Conservation (phyloP, 2,888 invertebrate genomes). For the Congeria kusceri region DNA sequence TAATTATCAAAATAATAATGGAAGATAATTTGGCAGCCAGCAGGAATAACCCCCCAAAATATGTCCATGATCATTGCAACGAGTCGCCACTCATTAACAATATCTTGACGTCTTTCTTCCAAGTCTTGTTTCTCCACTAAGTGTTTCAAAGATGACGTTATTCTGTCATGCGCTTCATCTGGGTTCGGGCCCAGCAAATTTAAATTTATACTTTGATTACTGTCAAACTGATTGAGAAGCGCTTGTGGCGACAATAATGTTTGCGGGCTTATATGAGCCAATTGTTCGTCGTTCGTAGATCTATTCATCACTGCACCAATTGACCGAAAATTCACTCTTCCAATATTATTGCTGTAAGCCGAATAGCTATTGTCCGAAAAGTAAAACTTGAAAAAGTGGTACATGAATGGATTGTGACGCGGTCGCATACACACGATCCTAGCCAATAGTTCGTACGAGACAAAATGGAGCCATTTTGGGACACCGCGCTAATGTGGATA, state of each 20-base stretch:
- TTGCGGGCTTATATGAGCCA: conserved; percentile 9
- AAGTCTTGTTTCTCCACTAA: conserved; percentile 80
- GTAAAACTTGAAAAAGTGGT: conserved; percentile 28
- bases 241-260: conserved; percentile 37
- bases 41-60: conserved; percentile 83
- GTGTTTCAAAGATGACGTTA: conserved; percentile 78
- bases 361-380: no score
- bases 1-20: conserved; percentile 82
- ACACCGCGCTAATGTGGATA: conserved; percentile 84
- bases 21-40: conserved; percentile 82
- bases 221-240: conserved; percentile 40
- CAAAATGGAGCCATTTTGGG: conserved; percentile 82
- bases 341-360: no score
- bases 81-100: conserved; percentile 84
- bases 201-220: conserved; percentile 31
- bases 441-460: conserved; percentile 83
- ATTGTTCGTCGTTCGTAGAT: conserved; percentile 1
- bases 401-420: conserved; percentile 62
- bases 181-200: conserved; percentile 36
- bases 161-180: conserved; percentile 75
- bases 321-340: conserved; percentile 55
- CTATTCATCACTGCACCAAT: conserved; percentile 56
- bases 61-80: conserved; percentile 84
- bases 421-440: conserved; percentile 82
- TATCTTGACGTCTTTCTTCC: conserved; percentile 80